A percentile compares a stretch with the other conserved stretches of the same genome.
Evolutionary conservation across 2,888 invertebrate genomes (phyloP).

Genomic region (Orthosia incerta): DNA sequence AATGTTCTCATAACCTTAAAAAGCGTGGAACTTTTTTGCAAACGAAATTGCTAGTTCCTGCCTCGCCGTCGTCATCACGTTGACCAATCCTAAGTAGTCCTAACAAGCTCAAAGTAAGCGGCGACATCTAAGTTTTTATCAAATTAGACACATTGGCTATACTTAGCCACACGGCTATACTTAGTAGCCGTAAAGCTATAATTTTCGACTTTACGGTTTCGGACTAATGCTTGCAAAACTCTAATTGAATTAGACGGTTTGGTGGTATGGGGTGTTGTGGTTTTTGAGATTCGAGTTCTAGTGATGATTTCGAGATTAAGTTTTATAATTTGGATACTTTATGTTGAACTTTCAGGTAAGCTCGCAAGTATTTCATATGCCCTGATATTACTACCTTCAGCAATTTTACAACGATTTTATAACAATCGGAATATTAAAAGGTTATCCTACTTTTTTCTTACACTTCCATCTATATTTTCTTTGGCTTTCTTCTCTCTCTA

Average conservation of each 20-base stretch:
- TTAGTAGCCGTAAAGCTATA: conserved; percentile 71
- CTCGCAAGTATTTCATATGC: too few relatives aligned
- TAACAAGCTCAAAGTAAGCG: conserved; percentile 59
- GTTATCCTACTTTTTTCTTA: too few relatives aligned
- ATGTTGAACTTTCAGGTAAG: neutral
- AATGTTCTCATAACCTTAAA: neutral
- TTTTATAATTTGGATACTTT: too few relatives aligned
- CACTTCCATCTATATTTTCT: too few relatives aligned
- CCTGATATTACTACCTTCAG: too few relatives aligned
- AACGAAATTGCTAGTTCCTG: conserved; percentile 36
- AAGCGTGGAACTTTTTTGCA: conserved; percentile 16
- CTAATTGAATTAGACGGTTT: conserved; percentile 80
- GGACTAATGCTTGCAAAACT: conserved; percentile 76
- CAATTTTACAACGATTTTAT: too few relatives aligned
- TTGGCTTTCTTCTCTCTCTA: too few relatives aligned
- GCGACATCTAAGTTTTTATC: conserved; percentile 70
- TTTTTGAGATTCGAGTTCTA: conserved; percentile 22
- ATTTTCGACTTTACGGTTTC: conserved; percentile 81
- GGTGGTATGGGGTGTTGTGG: conserved; percentile 18
- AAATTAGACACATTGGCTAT: conserved; percentile 69
- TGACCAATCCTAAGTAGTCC: conserved; percentile 46
- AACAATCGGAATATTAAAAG: too few relatives aligned
- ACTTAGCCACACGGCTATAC: conserved; percentile 69
- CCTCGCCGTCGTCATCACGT: conserved; percentile 42
- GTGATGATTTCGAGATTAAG: neutral